These are phyloP conservation scores for Nothocercus julius DNA, from an alignment of 2,113 vertebrate genomes.

Conservation along the genomic window DNA sequence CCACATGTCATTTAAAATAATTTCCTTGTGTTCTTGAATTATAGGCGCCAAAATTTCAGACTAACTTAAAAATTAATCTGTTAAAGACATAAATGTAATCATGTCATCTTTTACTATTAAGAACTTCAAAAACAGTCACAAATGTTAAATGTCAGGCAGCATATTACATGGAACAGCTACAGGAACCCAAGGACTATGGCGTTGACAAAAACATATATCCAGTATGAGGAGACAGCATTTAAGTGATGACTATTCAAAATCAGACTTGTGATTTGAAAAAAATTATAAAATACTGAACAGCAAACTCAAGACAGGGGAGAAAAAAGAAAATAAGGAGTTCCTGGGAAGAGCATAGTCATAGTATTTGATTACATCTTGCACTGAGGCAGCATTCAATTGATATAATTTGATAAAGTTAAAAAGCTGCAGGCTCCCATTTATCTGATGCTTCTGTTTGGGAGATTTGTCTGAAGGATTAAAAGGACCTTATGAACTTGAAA, in stretches of 20 bases:
- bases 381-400: not conserved
- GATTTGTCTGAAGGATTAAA: conserved; percentile 48
- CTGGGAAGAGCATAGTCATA: conserved; percentile 8
- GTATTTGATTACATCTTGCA: conserved; percentile 33
- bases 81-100: not conserved
- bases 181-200: not conserved
- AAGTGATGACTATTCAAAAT: not conserved
- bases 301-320: not conserved
- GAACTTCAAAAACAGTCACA: not conserved
- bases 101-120: not conserved
- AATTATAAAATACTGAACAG: not conserved
- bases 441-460: conserved; percentile 29
- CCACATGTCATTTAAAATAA: not conserved
- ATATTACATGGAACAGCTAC: not conserved
- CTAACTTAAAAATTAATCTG: not conserved
- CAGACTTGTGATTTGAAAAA: not conserved
- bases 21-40: not conserved
- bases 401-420: conserved; percentile 41
- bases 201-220: not conserved
- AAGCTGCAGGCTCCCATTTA: conserved; percentile 30
- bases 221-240: not conserved
- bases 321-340: conserved; percentile 22
- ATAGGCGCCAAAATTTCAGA: not conserved
- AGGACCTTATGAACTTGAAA: not conserved
- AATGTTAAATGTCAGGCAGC: not conserved